Percentiles rank a stretch among this genome's conserved stretches.
Evolutionary conservation across 2,888 invertebrate species (phyloP).

Genomic region (Ariolimax columbianus): DNA sequence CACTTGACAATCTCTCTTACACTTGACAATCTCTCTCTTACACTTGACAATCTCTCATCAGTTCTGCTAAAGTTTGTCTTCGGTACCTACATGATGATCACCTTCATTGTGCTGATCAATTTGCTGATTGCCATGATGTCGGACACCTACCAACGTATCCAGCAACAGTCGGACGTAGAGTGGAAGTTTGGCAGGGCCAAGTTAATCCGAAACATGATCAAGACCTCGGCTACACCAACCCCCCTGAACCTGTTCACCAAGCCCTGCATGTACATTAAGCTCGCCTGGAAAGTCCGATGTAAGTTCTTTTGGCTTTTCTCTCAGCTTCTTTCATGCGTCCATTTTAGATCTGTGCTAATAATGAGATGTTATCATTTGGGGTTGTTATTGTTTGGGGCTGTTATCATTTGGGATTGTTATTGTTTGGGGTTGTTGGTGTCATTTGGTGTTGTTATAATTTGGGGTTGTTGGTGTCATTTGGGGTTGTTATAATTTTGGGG

Average conservation of each 20-base stretch:
- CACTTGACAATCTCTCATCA: conserved; percentile 50
- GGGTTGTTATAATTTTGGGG: too few species aligned
- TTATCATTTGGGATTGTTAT: background rate
- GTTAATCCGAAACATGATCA: conserved; percentile 98
- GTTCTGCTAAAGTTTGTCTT: conserved; percentile 84
- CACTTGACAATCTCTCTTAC: too few species aligned
- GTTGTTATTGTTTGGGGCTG: background rate
- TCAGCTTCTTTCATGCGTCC: background rate
- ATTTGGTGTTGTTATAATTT: background rate
- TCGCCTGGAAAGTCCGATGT: conserved; percentile 74
- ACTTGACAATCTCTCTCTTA: too few species aligned
- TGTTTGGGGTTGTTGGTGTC: background rate
- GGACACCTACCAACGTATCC: conserved; percentile 99
- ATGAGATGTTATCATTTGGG: background rate
- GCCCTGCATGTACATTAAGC: conserved; percentile 76
- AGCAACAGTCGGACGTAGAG: conserved; percentile 99
- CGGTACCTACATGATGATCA: conserved; percentile 98
- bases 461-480: too few species aligned
- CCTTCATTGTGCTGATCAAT: conserved; percentile 98
- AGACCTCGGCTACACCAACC: conserved; percentile 96
- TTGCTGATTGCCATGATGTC: conserved; percentile 99
- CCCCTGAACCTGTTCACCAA: conserved; percentile 97
- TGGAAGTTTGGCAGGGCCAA: conserved; percentile 99
- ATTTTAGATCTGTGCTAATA: background rate
- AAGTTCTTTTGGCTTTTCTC: conserved; percentile 30